These are phyloP conservation scores for Dryas iulia DNA, from an alignment of 1,140 invertebrate species.

Conservation along the genomic window DNA sequence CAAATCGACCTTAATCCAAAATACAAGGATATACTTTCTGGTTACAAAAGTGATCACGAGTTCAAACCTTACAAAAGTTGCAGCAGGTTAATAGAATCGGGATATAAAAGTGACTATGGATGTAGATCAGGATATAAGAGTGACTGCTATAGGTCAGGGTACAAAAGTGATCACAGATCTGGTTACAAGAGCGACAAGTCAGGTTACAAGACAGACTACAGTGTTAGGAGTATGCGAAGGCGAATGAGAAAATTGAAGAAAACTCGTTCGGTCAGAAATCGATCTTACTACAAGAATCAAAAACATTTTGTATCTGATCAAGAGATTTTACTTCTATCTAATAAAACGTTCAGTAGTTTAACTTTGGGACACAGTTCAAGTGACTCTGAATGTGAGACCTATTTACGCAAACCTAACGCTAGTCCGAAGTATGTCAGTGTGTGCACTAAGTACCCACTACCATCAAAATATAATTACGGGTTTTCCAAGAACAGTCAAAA, in stretches of 20 bases:
- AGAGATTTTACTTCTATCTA: conserved; percentile 73
- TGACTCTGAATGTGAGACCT: conserved; percentile 75
- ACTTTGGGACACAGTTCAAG: conserved; percentile 75
- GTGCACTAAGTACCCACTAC: conserved; percentile 67
- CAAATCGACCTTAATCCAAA: conserved; percentile 83
- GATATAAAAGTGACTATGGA: conserved; percentile 82
- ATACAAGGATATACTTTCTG: conserved; percentile 81
- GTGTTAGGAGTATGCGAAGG: conserved; percentile 77
- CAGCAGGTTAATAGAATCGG: conserved; percentile 81
- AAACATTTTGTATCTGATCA: conserved; percentile 80
- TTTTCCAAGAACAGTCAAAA: conserved; percentile 65
- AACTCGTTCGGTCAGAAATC: conserved; percentile 77
- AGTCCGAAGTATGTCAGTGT: conserved; percentile 73
- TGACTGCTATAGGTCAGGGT: conserved; percentile 80
- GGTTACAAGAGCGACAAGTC: conserved; percentile 83
- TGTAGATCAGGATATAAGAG: conserved; percentile 80
- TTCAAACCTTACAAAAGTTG: conserved; percentile 80
- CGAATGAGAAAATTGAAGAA: conserved; percentile 79
- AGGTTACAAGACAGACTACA: conserved; percentile 82
- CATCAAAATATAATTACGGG: conserved; percentile 62
- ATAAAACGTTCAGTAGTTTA: conserved; percentile 76
- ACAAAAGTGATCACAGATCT: conserved; percentile 82
- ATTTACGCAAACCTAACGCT: conserved; percentile 62
- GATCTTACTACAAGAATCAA: conserved; percentile 79
- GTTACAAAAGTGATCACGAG: conserved; percentile 81